Percentiles rank a stretch among this genome's conserved stretches.
These are phyloP conservation scores for Apaloderma vittatum DNA, from an alignment of 2,113 vertebrate genomes.

Conservation along the genomic window DNA sequence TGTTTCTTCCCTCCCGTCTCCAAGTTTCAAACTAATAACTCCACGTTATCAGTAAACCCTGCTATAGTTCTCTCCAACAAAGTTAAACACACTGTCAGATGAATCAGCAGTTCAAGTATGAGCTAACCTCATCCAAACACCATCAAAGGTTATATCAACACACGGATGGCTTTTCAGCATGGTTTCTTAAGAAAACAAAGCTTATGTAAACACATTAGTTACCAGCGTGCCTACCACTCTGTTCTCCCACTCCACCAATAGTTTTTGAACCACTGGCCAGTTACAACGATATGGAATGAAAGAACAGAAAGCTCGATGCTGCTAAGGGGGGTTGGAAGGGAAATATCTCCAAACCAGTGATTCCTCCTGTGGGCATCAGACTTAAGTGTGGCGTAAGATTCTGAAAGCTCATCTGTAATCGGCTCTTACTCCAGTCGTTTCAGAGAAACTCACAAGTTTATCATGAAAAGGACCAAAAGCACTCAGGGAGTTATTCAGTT, in stretches of 20 bases:
- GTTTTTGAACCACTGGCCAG: background rate
- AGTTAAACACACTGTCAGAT: background rate
- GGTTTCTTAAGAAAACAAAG: background rate
- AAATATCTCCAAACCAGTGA: background rate
- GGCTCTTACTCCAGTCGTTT: background rate
- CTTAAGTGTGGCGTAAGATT: background rate
- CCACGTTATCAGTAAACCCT: background rate
- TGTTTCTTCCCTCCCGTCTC: slow-evolving; percentile 30
- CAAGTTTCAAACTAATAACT: background rate
- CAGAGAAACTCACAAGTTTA: background rate
- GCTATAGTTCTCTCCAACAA: background rate
- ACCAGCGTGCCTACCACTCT: background rate
- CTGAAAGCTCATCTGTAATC: background rate
- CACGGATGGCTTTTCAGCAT: background rate
- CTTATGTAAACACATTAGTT: background rate
- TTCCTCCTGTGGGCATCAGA: background rate
- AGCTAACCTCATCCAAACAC: background rate
- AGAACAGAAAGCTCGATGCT: background rate
- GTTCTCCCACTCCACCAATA: background rate
- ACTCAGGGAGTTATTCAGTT: background rate
- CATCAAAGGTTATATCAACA: background rate
- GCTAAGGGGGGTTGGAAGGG: background rate
- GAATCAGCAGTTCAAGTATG: background rate
- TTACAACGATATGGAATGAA: background rate
- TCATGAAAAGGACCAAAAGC: background rate